Conservation (phyloP, 2,888 invertebrate species). For the Panzeria rudis region DNA sequence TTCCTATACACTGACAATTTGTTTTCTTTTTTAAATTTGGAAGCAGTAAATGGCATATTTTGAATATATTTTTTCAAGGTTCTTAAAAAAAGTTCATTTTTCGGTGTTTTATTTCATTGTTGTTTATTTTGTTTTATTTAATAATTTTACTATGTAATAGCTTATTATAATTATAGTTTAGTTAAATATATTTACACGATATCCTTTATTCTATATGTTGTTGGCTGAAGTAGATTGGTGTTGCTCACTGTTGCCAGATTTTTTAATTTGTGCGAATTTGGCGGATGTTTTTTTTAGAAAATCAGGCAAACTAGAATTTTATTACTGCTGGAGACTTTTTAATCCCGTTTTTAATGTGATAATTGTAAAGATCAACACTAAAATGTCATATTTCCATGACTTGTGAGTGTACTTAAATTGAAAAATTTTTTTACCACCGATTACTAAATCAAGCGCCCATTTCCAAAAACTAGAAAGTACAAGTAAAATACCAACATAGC, state of each 20-base stretch:
- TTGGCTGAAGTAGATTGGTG: neutral
- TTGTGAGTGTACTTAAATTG: too few species aligned
- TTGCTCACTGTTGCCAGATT: neutral
- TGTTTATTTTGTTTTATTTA: constrained; percentile 19
- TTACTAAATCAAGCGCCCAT: too few species aligned
- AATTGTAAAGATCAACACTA: too few species aligned
- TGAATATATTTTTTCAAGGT: neutral
- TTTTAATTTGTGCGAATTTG: neutral
- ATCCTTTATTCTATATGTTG: neutral
- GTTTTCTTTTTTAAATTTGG: constrained; percentile 10
- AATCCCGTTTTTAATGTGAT: too few species aligned
- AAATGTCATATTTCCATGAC: too few species aligned
- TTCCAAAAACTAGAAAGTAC: too few species aligned
- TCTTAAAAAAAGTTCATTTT: constrained; percentile 50
- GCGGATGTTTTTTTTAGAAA: too few species aligned
- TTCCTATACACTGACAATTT: constrained; percentile 15
- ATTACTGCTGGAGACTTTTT: too few species aligned
- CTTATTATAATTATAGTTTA: constrained; percentile 27
- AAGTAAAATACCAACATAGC: too few species aligned
- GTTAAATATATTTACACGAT: constrained; percentile 60
- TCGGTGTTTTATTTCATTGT: constrained; percentile 72
- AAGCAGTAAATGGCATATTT: constrained; percentile 51
- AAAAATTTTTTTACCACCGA: too few species aligned
- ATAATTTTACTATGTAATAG: constrained; percentile 25
- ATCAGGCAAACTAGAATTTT: too few species aligned